These are phyloP conservation scores for Pterostichus madidus DNA, from an alignment of 2,888 invertebrate genomes.

Conservation along the genomic window DNA sequence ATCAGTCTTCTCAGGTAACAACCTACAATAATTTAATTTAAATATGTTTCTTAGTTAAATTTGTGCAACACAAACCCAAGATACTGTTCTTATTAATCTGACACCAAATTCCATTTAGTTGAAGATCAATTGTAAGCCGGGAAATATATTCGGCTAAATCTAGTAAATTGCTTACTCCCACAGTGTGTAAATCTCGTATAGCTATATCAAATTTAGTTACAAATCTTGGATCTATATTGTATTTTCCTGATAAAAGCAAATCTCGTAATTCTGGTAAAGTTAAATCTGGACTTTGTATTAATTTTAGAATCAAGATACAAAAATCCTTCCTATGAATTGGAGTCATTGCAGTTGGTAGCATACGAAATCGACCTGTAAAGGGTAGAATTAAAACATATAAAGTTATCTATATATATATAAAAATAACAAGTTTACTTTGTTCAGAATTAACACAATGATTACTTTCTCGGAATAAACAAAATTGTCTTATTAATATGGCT, in stretches of 20 bases:
- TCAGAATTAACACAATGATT: conserved; percentile 72
- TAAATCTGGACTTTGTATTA: conserved; percentile 91
- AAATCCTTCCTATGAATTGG: conserved; percentile 87
- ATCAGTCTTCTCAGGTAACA: conserved; percentile 90
- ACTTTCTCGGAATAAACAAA: conserved; percentile 82
- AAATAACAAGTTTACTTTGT: conserved; percentile 26
- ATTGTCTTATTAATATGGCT: conserved; percentile 87
- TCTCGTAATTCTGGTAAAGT: conserved; percentile 84
- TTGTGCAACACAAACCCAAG: conserved; percentile 78
- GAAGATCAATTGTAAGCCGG: conserved; percentile 59
- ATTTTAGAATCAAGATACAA: conserved; percentile 88
- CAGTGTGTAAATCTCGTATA: conserved; percentile 80
- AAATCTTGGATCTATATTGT: conserved; percentile 80
- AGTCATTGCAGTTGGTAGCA: conserved; percentile 78
- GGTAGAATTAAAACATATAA: conserved; percentile 17
- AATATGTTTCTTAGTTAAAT: conserved; percentile 41
- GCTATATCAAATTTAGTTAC: conserved; percentile 81
- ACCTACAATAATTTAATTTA: conserved; percentile 78
- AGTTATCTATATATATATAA: conserved; percentile 23
- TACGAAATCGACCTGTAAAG: conserved; percentile 77
- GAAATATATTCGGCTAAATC: conserved; percentile 66
- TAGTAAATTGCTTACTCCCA: conserved; percentile 76
- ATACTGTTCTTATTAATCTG: conserved; percentile 83
- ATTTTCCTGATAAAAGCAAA: conserved; percentile 82
- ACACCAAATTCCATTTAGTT: conserved; percentile 62